A percentile compares a stretch with the other conserved stretches of the same genome.
Evolutionary conservation across 2,113 vertebrate species (phyloP).

Genomic region (Mastomys coucha): DNA sequence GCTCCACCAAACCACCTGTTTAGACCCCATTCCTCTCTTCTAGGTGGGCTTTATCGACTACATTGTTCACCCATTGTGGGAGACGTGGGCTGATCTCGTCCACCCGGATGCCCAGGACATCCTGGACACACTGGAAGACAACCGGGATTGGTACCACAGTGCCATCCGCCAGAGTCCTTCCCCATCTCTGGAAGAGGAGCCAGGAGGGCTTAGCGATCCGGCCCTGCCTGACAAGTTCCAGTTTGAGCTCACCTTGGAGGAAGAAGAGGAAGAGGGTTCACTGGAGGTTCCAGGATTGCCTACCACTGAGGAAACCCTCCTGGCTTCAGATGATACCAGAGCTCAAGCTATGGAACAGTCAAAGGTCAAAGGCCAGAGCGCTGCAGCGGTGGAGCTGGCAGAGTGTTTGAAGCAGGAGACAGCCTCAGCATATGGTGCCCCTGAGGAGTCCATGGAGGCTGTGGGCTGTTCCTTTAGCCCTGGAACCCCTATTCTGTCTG

Average conservation of each 20-base stretch:
- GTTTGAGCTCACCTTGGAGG: conserved; percentile 95
- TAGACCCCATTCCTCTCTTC: too few relatives aligned
- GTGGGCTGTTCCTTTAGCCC: neutral
- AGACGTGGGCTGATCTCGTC: conserved; percentile 96
- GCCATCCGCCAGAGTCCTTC: conserved; percentile 95
- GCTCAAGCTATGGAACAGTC: conserved; percentile 88
- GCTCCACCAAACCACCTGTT: accelerated
- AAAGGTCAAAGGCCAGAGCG: conserved; percentile 81
- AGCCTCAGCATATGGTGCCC: neutral
- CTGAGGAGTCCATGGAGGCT: conserved; percentile 82
- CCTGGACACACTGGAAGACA: conserved; percentile 95
- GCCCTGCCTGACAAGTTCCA: conserved; percentile 93
- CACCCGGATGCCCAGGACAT: conserved; percentile 96
- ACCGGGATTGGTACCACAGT: conserved; percentile 96
- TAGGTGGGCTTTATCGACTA: conserved; percentile 98
- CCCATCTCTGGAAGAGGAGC: conserved; percentile 83
- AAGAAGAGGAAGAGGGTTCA: conserved; percentile 85
- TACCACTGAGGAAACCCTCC: conserved; percentile 86
- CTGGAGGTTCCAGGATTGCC: neutral
- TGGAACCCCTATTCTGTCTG: neutral
- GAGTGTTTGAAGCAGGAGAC: conserved; percentile 2
- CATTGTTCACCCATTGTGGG: conserved; percentile 96
- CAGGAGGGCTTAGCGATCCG: neutral
- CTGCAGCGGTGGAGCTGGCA: conserved; percentile 61
- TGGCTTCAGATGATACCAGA: conserved; percentile 86